A percentile compares a stretch with the other conserved stretches of the same genome.
Evolutionary conservation across 2,888 invertebrate species (phyloP).

Genomic region (Dyspetes luteomarginatus): DNA sequence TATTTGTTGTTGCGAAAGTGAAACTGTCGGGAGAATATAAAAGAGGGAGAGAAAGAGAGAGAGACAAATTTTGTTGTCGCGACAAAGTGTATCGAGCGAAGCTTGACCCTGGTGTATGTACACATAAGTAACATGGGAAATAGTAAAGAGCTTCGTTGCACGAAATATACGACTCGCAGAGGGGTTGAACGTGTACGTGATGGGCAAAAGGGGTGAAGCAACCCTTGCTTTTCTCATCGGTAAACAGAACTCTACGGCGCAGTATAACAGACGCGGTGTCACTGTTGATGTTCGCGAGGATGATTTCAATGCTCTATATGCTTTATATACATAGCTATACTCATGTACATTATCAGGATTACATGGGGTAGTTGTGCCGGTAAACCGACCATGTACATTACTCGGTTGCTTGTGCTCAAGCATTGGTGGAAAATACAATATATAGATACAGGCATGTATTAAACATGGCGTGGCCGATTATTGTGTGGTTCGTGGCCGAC

Average conservation of each 20-base stretch:
- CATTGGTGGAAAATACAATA: too few species aligned
- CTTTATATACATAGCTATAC: too few species aligned
- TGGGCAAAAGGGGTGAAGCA: neutral
- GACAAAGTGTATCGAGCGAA: slow-evolving; percentile 23
- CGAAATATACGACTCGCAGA: neutral
- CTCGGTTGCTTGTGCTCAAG: too few species aligned
- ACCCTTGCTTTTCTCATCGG: neutral
- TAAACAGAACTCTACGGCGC: neutral
- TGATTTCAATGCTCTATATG: too few species aligned
- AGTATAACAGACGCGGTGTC: neutral
- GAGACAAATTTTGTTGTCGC: slow-evolving; percentile 31
- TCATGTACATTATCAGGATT: too few species aligned
- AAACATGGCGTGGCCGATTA: too few species aligned
- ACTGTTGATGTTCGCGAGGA: neutral
- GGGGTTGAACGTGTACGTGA: too few species aligned
- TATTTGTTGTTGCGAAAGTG: slow-evolving; percentile 25
- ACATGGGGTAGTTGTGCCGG: too few species aligned
- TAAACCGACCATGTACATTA: too few species aligned
- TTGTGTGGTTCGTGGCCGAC: too few species aligned
- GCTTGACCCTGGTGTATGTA: slow-evolving; percentile 39
- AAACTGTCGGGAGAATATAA: slow-evolving; percentile 4
- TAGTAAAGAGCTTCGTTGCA: neutral
- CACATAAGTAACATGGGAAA: neutral
- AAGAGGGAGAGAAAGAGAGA: slow-evolving; percentile 18
- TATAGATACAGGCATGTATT: too few species aligned